Base-by-base conservation (phyloP, 2,797 vertebrate species). In the Novumbra hubbsi region DNA sequence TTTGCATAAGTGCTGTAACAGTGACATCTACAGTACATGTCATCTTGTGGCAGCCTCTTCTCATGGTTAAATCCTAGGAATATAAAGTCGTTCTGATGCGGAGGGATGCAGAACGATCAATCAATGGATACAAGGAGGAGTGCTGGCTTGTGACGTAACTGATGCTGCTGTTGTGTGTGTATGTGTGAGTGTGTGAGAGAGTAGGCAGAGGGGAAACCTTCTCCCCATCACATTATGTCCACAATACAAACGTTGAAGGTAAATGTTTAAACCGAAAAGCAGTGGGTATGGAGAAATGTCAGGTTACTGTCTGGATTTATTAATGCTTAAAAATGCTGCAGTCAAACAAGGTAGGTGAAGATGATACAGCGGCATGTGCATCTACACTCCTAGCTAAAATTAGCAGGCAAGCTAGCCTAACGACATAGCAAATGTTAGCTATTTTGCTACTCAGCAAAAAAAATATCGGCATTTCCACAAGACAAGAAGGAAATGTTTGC, bases 91-190 rank as follows among this genome's bases (percentile, higher is more conserved):
- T 19, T 52, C 30, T 64, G 84, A 78, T 86, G 87, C 85, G 38
- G 85, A 78, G 81, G 30, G 80, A 55, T 78, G 73, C 72, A 63
- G 55, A 68, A n/a, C 49, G 78, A 71, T 71, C 84, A 85, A 81
- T 84, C 80, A 72, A 81, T 62, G 77, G 15, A 64, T 64, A 17
- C 72, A 49, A 41, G 64, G 73, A 16, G 41, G 45, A 50, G 38
- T 34, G 50, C 65, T 41, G 30, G 21, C 30, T 65, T 15, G 84
- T 89, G 84, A 89, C 90, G 88, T 89, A 83, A 91, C 1, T 62
- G 34, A 38, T 38, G 9, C 5, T 49, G 49, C 74, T n/a, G 67
- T 74, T 55, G 30, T 0, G 73, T 74, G 41, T 45, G 41, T 45
- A 12, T 45, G 41, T 14, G 41, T 14, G 41, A 4, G 9, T 41